These are phyloP conservation scores for Plecotus auritus DNA, from an alignment of 2,113 vertebrate genomes.

Conservation along the genomic window DNA sequence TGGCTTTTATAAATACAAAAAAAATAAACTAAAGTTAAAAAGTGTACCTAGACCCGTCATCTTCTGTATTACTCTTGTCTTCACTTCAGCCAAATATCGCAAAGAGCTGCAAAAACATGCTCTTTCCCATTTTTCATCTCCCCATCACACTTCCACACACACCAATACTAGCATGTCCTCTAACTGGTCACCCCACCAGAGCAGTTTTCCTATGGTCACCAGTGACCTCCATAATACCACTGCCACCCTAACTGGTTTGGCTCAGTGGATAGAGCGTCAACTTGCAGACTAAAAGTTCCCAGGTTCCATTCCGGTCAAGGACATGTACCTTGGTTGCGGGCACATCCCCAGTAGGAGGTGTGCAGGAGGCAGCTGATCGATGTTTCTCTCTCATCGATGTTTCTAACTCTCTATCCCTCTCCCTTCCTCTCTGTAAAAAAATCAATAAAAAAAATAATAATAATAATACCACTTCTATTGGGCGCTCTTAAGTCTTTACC, in stretches of 20 bases:
- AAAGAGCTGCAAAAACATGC: background rate
- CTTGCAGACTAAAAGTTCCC: no score
- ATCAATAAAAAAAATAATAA: no score
- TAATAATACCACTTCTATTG: background rate
- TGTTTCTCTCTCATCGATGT: no score
- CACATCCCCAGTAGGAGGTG: no score
- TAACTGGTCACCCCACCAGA: background rate
- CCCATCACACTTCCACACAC: background rate
- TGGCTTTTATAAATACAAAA: background rate
- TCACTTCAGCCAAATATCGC: background rate
- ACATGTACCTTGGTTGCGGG: no score
- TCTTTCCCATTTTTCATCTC: background rate
- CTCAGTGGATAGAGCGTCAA: no score
- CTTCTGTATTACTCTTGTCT: background rate
- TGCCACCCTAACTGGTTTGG: no score
- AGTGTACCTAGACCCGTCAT: background rate
- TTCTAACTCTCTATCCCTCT: no score
- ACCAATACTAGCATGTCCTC: background rate
- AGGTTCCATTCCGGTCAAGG: no score
- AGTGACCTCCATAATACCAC: background rate
- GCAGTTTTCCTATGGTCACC: background rate
- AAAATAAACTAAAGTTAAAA: background rate
- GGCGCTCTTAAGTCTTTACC: background rate
- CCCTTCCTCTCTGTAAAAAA: no score
- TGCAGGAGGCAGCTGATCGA: no score